These are phyloP conservation scores for Lottia gigantea DNA, from an alignment of 2,888 invertebrate genomes.

Conservation along the genomic window DNA sequence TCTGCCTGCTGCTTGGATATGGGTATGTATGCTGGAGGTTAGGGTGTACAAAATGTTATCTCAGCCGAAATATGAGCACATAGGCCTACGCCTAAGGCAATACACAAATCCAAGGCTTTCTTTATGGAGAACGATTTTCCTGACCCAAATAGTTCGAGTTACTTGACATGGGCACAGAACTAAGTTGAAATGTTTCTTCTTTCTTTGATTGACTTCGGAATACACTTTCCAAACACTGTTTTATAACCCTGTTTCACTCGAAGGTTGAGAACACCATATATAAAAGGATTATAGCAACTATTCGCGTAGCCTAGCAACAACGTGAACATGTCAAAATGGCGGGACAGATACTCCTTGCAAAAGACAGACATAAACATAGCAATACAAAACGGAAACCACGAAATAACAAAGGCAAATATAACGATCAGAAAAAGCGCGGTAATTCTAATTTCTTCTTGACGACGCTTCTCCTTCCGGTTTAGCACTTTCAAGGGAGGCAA, in stretches of 20 bases:
- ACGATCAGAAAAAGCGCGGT: constrained; percentile 50
- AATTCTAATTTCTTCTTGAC: constrained; percentile 48
- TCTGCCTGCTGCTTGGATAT: too few species aligned
- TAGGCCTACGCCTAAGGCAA: too few species aligned
- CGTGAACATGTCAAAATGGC: constrained; percentile 49
- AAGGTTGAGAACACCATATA: constrained; percentile 60
- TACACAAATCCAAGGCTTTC: too few species aligned
- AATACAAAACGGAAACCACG: constrained; percentile 61
- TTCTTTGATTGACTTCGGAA: too few species aligned
- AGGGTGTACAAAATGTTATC: too few species aligned
- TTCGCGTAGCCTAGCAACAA: constrained; percentile 59
- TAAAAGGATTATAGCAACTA: constrained; percentile 57
- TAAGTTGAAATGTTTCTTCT: too few species aligned
- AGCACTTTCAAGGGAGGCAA: not conserved
- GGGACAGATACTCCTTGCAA: constrained; percentile 21
- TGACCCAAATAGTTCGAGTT: too few species aligned
- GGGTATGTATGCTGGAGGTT: too few species aligned
- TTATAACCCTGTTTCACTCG: constrained; percentile 49
- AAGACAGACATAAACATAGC: constrained; percentile 57
- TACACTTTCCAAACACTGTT: constrained; percentile 24
- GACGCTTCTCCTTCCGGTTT: constrained; percentile 18
- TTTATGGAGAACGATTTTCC: too few species aligned
- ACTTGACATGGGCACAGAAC: too few species aligned
- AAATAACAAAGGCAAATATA: constrained; percentile 54
- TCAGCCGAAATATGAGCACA: too few species aligned